Evolutionary conservation across 2,888 invertebrate genomes (phyloP), one percentile per base, ranked within the genome.

Genomic region (Microchrysa polita): DNA sequence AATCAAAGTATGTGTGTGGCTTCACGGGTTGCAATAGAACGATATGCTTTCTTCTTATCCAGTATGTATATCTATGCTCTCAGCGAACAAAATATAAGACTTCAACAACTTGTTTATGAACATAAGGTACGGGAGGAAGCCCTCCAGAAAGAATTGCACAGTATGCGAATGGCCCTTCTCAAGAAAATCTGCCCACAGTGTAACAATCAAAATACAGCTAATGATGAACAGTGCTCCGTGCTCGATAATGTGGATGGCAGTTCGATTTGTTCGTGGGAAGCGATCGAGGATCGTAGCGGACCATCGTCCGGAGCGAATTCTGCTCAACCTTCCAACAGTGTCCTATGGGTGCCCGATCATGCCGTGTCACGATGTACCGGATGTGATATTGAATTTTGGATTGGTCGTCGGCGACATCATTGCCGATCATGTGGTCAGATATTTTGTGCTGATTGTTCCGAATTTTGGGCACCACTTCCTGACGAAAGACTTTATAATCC

Each of bases 401-500:
- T 95, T 55, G 94, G 94, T 73, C 87, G 93, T 78, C 88, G 97
- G 79, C 92, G 94, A 82, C 97, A 97, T 87, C 97, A 97, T 87
- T 97, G 97, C 91, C 91, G 97, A 86, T 93, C 92, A 79, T 97
- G 97, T 86, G 97, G 97, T 67, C 92, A 93, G 80, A 93, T 97
- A 79, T 97, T 96, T 87, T 97, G 97, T 87, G 91, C 93, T 27
- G 93, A 95, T 82, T 97, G 97, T 84, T 94, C 95, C 9, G 93
- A 94, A 85, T 92, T 94, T 86, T 92, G 92, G 79, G 91, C 93
- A 1, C 92, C 93, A 0, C 82, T 94, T 75, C 94, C 94, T 16
- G 89, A 90, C 79, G 96, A 96, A 86, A 94, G 95, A 82, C 89
- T 95, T 74, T 93, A 92, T 86, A 92, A 92, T 80, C 92, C 95